Evolutionary conservation across 1,140 invertebrate genomes (phyloP).

Genomic region (Lethrus apterus): DNA sequence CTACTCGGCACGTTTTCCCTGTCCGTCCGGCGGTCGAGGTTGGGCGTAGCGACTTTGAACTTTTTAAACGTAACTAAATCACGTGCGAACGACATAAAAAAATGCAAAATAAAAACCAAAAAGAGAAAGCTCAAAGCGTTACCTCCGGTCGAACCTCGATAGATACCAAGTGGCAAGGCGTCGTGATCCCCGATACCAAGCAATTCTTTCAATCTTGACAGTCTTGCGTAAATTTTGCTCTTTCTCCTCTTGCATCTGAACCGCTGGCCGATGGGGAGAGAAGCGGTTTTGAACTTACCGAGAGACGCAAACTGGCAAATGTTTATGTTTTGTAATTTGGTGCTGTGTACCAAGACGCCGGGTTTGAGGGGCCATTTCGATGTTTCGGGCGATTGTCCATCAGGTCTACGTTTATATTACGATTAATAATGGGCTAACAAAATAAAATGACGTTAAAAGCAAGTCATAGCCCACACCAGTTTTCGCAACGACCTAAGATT

Average conservation of each 20-base stretch:
- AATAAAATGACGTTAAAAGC: not conserved
- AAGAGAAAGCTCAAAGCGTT: slow-evolving; percentile 19
- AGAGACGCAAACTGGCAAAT: slow-evolving; percentile 17
- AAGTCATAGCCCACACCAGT: too few relatives aligned
- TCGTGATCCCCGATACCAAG: slow-evolving; percentile 31
- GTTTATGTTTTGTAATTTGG: slow-evolving; percentile 57
- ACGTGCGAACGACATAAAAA: slow-evolving; percentile 18
- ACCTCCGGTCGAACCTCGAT: slow-evolving; percentile 34
- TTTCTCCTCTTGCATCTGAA: slow-evolving; percentile 26
- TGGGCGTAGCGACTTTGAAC: slow-evolving; percentile 33
- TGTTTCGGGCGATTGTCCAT: slow-evolving; percentile 37
- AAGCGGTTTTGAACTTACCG: slow-evolving; percentile 31
- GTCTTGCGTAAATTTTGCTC: slow-evolving; percentile 36
- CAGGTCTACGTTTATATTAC: slow-evolving; percentile 34
- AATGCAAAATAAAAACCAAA: slow-evolving; percentile 14
- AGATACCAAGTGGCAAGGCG: slow-evolving; percentile 32
- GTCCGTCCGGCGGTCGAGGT: slow-evolving; percentile 17
- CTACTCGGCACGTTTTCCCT: slow-evolving; percentile 42
- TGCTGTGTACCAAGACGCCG: slow-evolving; percentile 79
- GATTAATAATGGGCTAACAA: not conserved
- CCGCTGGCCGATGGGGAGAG: slow-evolving; percentile 20
- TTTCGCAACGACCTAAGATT: too few relatives aligned
- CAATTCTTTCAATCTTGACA: slow-evolving; percentile 33
- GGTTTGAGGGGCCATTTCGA: slow-evolving; percentile 83
- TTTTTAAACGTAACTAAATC: slow-evolving; percentile 47